phyloP scores from a whole-genome alignment of 2,113 vertebrate species.

The Cromileptes altivelis region DNA sequence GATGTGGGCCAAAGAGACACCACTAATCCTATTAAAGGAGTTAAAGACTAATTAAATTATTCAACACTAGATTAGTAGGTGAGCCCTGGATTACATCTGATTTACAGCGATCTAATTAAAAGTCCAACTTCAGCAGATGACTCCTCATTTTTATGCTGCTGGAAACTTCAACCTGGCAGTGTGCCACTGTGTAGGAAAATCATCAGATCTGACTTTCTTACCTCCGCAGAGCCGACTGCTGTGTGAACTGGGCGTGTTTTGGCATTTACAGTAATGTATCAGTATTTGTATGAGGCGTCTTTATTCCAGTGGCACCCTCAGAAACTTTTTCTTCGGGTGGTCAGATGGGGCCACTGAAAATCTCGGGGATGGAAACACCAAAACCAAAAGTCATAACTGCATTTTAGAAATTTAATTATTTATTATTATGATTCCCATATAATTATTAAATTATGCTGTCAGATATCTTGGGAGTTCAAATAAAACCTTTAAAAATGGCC shows the following conservation, averaged over 20 bases:
- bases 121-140: not conserved
- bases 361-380: no score
- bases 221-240: no score
- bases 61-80: not conserved
- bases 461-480: no score
- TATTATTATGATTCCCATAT: no score
- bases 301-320: not conserved
- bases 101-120: constrained; percentile 6
- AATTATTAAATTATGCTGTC: no score
- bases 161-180: no score
- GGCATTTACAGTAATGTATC: not conserved
- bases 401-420: no score
- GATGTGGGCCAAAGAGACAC: not conserved
- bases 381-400: no score
- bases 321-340: no score
- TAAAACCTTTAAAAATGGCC: no score
- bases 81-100: constrained; percentile 24
- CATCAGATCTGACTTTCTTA: no score
- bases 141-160: not conserved
- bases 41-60: constrained; percentile 18
- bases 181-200: not conserved
- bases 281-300: not conserved
- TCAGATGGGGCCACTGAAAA: no score
- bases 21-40: constrained; percentile 2
- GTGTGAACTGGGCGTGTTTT: not conserved